Evolutionary conservation across 2,113 vertebrate genomes (phyloP).

Genomic region (Nicator chloris): DNA sequence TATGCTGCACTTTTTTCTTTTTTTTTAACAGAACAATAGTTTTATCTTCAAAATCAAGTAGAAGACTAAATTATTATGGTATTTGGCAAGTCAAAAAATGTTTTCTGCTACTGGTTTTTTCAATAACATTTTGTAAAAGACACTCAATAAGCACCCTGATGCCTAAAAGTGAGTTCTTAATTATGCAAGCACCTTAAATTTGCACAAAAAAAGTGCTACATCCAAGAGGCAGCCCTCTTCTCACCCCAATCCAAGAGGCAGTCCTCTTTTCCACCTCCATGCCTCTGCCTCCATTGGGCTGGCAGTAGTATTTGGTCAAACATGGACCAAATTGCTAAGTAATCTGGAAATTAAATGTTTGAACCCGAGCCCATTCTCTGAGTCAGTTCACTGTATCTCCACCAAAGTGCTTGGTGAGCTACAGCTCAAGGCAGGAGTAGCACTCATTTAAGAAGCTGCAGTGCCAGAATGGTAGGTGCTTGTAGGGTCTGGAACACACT

Average conservation of each 20-base stretch:
- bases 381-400: neutral
- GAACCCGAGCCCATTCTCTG: neutral
- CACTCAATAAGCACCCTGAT: neutral
- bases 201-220: neutral
- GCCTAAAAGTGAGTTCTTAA: neutral
- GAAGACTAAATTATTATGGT: neutral
- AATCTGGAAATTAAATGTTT: neutral
- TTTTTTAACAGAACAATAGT: neutral
- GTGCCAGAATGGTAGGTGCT: neutral
- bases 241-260: neutral
- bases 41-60: neutral
- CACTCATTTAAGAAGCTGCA: neutral
- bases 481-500: neutral
- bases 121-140: neutral
- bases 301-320: neutral
- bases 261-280: neutral
- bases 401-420: neutral
- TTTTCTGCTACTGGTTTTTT: neutral
- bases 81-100: neutral
- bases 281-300: neutral
- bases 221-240: neutral
- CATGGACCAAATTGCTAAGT: neutral
- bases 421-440: neutral
- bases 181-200: neutral
- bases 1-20: accelerated